A percentile compares a stretch with the other conserved stretches of the same genome.
Evolutionary conservation across 2,797 vertebrate species (phyloP).

Genomic region (Malacoraja senta): DNA sequence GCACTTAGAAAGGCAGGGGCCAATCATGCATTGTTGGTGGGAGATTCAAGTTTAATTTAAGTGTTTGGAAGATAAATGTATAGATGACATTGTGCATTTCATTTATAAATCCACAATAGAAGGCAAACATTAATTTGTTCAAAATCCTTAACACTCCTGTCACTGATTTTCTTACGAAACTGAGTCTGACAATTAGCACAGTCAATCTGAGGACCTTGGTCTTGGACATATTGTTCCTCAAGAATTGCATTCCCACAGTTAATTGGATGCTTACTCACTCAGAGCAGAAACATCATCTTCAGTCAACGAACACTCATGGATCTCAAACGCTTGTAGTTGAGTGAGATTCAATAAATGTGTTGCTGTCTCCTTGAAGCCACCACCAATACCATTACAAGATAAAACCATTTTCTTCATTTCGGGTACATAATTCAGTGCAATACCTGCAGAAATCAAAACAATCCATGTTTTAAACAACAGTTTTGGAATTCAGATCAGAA

Average conservation of each 20-base stretch:
- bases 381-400: conserved; percentile 69
- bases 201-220: background rate
- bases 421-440: conserved; percentile 57
- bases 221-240: background rate
- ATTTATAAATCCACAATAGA: too few species aligned
- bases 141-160: too few species aligned
- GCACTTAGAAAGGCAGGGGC: too few species aligned
- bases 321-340: conserved; percentile 66
- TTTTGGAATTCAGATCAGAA: background rate
- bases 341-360: conserved; percentile 58
- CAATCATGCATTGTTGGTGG: too few species aligned
- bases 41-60: too few species aligned
- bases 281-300: conserved; percentile 59
- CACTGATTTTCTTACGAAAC: too few species aligned
- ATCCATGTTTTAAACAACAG: background rate
- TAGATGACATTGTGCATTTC: too few species aligned
- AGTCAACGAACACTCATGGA: conserved; percentile 70
- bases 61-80: too few species aligned
- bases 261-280: conserved; percentile 56
- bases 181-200: too few species aligned
- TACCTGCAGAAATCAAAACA: conserved; percentile 52
- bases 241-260: background rate
- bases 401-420: conserved; percentile 62
- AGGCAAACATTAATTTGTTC: too few species aligned
- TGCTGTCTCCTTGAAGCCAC: conserved; percentile 58